phyloP scores from a whole-genome alignment of 2,113 vertebrate species.

The Sarotherodon lohbergeri region DNA sequence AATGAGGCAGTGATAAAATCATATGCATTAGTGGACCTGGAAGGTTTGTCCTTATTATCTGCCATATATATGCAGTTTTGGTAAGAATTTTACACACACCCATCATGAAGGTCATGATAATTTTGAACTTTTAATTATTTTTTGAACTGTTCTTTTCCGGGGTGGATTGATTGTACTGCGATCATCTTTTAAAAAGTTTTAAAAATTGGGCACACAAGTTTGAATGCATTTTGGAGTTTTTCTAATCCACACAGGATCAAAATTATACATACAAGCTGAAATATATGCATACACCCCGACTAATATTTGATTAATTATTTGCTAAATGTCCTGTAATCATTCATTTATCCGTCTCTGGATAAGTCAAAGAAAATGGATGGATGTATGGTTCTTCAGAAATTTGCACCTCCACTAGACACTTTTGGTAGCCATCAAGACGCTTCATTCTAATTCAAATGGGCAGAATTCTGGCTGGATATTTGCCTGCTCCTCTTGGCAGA shows the following conservation, averaged over 20 bases:
- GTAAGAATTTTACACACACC: neutral
- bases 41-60: neutral
- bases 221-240: neutral
- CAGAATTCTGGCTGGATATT: neutral
- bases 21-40: neutral
- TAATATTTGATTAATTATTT: neutral
- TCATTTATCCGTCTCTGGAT: neutral
- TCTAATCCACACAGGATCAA: neutral
- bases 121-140: accelerated
- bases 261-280: neutral
- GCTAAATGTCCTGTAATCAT: neutral
- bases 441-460: neutral
- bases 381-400: neutral
- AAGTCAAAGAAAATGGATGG: neutral
- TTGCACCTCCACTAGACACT: neutral
- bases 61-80: neutral
- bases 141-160: accelerated
- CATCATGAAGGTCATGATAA: neutral
- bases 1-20: neutral
- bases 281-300: neutral
- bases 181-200: neutral
- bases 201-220: neutral
- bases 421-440: neutral
- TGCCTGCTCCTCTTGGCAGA: neutral
- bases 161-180: neutral